A percentile compares a stretch with the other conserved stretches of the same genome.
phyloP scores from a whole-genome alignment of 2,797 vertebrate species.

The Hemibagrus guttatus region DNA sequence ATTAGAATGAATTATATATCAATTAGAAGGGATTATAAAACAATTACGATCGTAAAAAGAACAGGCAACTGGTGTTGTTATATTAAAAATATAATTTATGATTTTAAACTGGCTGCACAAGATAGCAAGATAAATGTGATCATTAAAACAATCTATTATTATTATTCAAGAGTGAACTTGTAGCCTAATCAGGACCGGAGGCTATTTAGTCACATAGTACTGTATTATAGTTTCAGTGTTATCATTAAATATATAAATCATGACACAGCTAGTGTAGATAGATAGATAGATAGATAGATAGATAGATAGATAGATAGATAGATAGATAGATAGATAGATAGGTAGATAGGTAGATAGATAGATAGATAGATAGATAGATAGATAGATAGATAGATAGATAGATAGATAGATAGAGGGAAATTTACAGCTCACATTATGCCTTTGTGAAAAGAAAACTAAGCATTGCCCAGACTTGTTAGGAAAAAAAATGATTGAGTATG shows the following conservation, averaged over 20 bases:
- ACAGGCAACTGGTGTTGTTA: background rate
- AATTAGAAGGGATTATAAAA: background rate
- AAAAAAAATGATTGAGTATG: background rate
- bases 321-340: background rate
- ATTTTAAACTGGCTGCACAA: background rate
- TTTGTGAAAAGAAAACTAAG: background rate
- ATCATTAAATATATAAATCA: background rate
- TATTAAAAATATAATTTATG: background rate
- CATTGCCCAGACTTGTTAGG: slow-evolving; percentile 9
- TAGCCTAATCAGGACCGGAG: background rate
- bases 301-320: too few species aligned
- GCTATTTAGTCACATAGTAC: background rate
- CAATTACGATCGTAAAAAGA: background rate
- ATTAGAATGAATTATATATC: background rate
- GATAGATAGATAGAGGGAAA: background rate
- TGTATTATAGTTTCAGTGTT: background rate
- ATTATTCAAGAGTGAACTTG: background rate
- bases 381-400: background rate
- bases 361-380: background rate
- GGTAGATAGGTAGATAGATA: too few species aligned
- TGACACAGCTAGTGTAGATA: too few species aligned
- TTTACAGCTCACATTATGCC: background rate
- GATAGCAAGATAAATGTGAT: background rate
- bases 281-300: too few species aligned
- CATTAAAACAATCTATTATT: background rate